Conservation (phyloP, 2,113 vertebrate genomes). For the Charadrius vociferus region DNA sequence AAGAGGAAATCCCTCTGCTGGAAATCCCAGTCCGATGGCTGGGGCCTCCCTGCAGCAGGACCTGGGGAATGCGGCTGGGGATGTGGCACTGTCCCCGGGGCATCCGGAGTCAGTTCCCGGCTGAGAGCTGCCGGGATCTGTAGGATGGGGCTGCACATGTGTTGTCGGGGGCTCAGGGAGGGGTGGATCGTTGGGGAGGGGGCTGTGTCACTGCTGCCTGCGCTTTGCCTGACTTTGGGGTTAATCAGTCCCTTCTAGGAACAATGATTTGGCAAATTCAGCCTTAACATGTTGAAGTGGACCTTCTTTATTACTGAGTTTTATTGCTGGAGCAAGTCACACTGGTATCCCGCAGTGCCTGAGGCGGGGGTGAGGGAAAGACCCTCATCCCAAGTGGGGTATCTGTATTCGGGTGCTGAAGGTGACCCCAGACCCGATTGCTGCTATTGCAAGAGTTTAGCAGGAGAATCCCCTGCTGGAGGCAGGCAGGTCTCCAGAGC, state of each 20-base stretch:
- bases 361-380: neutral
- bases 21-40: too few relatives aligned
- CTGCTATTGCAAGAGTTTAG: neutral
- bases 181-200: neutral
- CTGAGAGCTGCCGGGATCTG: neutral
- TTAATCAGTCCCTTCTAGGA: neutral
- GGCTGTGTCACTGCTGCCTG: neutral
- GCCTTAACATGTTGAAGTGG: neutral
- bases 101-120: neutral
- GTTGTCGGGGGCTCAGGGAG: neutral
- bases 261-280: neutral
- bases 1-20: neutral
- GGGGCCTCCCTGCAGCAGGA: neutral
- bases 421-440: neutral
- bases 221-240: neutral
- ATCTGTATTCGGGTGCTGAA: neutral
- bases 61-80: neutral
- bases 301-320: neutral
- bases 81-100: accelerated
- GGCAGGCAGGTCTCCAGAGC: neutral
- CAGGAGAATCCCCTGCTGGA: neutral
- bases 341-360: accelerated
- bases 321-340: neutral
- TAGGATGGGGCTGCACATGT: neutral
- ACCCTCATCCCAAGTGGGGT: neutral